These are phyloP conservation scores for Poeciliopsis presidionis DNA, from an alignment of 2,797 vertebrate species.

Conservation along the genomic window DNA sequence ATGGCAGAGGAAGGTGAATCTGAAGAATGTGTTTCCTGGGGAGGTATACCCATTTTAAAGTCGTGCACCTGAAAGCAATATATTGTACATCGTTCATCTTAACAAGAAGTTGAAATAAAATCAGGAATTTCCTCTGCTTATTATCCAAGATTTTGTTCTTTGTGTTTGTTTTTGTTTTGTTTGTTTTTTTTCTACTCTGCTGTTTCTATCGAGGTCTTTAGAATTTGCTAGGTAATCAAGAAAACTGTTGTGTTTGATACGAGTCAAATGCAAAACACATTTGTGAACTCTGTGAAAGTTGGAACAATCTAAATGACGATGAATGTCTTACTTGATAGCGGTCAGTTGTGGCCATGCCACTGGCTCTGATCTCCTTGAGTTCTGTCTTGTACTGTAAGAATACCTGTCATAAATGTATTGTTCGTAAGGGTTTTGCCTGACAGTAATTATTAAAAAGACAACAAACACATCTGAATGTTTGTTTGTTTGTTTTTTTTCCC, in stretches of 20 bases:
- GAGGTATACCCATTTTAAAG: conserved; percentile 59
- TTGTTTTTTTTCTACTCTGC: conserved; percentile 83
- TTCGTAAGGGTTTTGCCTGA: conserved; percentile 82
- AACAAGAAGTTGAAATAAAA: conserved; percentile 77
- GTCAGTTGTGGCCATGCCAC: conserved; percentile 71
- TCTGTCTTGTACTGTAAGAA: conserved; percentile 84
- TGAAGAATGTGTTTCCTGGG: conserved; percentile 70
- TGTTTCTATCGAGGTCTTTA: conserved; percentile 83
- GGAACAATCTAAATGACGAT: conserved; percentile 85
- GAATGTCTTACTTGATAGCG: conserved; percentile 83
- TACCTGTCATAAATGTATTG: conserved; percentile 83
- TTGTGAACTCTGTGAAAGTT: conserved; percentile 79
- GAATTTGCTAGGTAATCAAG: conserved; percentile 78
- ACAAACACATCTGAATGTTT: conserved; percentile 38
- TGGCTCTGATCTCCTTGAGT: conserved; percentile 70
- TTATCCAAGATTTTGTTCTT: conserved; percentile 78
- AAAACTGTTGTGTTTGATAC: conserved; percentile 77
- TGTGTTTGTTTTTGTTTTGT: neutral
- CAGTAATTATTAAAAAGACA: conserved; percentile 82
- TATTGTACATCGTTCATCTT: conserved; percentile 76
- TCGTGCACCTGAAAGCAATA: conserved; percentile 84
- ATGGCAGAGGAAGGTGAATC: conserved; percentile 26
- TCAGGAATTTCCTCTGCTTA: conserved; percentile 86
- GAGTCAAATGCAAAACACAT: conserved; percentile 75
- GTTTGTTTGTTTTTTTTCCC: neutral